Evolutionary conservation across 35 echinoderm and acorn worm species (phyloP).

Genomic region (Ptychodera flava): DNA sequence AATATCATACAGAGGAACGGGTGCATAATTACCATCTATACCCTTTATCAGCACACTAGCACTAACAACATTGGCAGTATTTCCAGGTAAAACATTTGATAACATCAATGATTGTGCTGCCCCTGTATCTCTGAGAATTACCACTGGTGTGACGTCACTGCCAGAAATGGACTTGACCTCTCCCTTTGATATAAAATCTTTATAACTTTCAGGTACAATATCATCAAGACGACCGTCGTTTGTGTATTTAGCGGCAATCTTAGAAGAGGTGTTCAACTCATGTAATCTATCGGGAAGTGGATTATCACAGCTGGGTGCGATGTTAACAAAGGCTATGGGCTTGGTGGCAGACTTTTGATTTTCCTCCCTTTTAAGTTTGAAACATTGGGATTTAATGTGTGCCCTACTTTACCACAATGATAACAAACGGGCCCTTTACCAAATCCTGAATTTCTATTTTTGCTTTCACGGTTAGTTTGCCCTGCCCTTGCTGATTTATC

Average conservation of each 20-base stretch:
- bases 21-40: slow-evolving; percentile 5
- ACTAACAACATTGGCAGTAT: neutral
- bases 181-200: neutral
- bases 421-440: no score
- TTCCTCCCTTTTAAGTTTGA: neutral
- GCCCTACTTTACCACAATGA: neutral
- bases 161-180: neutral
- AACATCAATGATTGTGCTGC: slow-evolving; percentile 9
- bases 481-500: no score
- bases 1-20: slow-evolving; percentile 8
- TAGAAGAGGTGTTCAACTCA: neutral
- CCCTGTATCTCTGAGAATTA: slow-evolving; percentile 8
- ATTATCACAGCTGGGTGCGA: neutral
- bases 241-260: neutral
- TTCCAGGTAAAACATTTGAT: neutral
- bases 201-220: neutral
- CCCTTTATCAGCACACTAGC: neutral
- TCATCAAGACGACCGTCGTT: neutral
- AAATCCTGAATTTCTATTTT: no score
- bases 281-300: neutral
- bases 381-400: neutral
- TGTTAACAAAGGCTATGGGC: neutral
- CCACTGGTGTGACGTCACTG: neutral
- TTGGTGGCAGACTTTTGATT: neutral
- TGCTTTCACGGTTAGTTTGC: no score